Evolutionary conservation across 1,140 invertebrate species (phyloP).

Genomic region (Ephestia elutella): DNA sequence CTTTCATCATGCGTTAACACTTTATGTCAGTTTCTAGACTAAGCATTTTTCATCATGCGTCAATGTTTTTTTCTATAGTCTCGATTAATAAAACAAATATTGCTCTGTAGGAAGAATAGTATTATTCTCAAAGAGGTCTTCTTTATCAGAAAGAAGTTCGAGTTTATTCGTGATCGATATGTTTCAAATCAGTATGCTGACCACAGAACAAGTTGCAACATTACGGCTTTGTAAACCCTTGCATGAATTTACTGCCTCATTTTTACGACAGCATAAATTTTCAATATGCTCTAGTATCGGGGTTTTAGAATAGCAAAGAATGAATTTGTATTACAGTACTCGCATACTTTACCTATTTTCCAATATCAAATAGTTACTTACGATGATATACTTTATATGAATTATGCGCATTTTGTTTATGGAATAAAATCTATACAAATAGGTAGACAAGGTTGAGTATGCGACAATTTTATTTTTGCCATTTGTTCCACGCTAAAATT

Average conservation of each 20-base stretch:
- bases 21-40: no score
- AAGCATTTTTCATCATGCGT: neutral
- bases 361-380: neutral
- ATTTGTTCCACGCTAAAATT: no score
- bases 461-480: no score
- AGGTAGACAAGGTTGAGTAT: no score
- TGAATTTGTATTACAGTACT: neutral
- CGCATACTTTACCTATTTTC: neutral
- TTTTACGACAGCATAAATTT: slow-evolving; percentile 5
- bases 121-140: no score
- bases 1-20: neutral
- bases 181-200: neutral
- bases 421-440: no score
- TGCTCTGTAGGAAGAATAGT: no score
- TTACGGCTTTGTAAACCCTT: neutral
- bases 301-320: slow-evolving; percentile 1
- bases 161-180: neutral
- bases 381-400: neutral
- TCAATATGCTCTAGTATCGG: slow-evolving; percentile 1
- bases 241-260: neutral
- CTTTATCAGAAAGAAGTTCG: neutral
- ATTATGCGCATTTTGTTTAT: neutral
- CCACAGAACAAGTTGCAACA: neutral
- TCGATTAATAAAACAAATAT: no score
- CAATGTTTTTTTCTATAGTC: no score